Evolutionary conservation across 1,140 invertebrate genomes (phyloP).

Genomic region (Watersipora subatra): DNA sequence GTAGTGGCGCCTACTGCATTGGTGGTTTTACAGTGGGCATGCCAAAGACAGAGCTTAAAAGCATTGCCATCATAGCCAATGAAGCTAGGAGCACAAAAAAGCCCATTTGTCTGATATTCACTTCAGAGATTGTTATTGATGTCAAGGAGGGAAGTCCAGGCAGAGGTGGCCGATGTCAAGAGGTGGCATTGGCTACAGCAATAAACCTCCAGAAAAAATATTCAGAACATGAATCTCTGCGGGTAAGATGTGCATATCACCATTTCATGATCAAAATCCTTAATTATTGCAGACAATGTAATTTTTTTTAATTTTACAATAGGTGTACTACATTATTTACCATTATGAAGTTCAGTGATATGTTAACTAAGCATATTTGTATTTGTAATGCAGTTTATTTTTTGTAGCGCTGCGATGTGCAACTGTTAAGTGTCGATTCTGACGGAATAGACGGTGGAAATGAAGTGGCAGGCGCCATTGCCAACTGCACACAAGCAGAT

Average conservation of each 20-base stretch:
- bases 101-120: neutral
- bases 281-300: too few species aligned
- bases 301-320: too few species aligned
- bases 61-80: neutral
- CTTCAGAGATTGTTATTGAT: neutral
- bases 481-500: neutral
- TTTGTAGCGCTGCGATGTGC: neutral
- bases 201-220: neutral
- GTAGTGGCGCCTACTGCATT: too few species aligned
- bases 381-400: too few species aligned
- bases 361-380: too few species aligned
- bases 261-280: too few species aligned
- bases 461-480: neutral
- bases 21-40: too few species aligned
- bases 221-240: neutral
- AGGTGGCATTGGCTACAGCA: neutral
- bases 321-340: too few species aligned
- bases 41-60: neutral
- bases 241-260: too few species aligned
- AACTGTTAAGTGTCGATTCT: neutral
- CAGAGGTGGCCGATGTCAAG: neutral
- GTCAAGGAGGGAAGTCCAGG: neutral
- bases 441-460: constrained; percentile 1
- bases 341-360: too few species aligned
- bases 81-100: neutral